phyloP scores from a whole-genome alignment of 2,888 invertebrate species.

The Diogma glabrata region DNA sequence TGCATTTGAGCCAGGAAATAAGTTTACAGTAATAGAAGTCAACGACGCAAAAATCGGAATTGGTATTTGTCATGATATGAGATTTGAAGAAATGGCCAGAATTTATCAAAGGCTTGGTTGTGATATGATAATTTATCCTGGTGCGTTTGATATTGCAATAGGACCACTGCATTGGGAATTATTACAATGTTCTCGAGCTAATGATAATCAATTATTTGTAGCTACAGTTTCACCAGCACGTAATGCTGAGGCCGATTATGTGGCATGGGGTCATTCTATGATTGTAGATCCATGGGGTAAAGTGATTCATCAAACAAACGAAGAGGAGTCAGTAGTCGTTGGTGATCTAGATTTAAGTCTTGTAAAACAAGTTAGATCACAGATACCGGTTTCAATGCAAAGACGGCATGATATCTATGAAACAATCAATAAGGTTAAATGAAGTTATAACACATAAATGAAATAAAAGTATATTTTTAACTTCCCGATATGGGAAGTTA shows the following conservation, averaged over 20 bases:
- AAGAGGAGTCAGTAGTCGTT: constrained; percentile 56
- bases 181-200: constrained; percentile 66
- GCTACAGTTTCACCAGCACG: constrained; percentile 77
- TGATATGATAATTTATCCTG: constrained; percentile 79
- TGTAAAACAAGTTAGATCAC: constrained; percentile 63
- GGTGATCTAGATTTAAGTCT: constrained; percentile 59
- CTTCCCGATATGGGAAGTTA: too few species aligned
- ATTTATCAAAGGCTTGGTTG: constrained; percentile 64
- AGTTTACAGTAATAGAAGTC: constrained; percentile 62
- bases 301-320: constrained; percentile 55
- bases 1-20: constrained; percentile 61
- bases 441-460: too few species aligned
- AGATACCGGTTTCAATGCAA: constrained; percentile 71
- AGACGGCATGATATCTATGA: constrained; percentile 64
- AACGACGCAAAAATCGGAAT: constrained; percentile 65
- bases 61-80: constrained; percentile 89
- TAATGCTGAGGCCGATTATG: constrained; percentile 66
- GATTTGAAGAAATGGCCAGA: constrained; percentile 81
- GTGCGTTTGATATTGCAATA: constrained; percentile 89
- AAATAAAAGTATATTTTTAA: too few species aligned
- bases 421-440: constrained; percentile 29
- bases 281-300: constrained; percentile 70
- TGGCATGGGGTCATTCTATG: constrained; percentile 82
- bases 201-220: constrained; percentile 83
- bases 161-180: constrained; percentile 91